Percentiles rank a stretch among this genome's conserved stretches.
These are phyloP conservation scores for Eristalis tenax DNA, from an alignment of 2,888 invertebrate species.

Conservation along the genomic window DNA sequence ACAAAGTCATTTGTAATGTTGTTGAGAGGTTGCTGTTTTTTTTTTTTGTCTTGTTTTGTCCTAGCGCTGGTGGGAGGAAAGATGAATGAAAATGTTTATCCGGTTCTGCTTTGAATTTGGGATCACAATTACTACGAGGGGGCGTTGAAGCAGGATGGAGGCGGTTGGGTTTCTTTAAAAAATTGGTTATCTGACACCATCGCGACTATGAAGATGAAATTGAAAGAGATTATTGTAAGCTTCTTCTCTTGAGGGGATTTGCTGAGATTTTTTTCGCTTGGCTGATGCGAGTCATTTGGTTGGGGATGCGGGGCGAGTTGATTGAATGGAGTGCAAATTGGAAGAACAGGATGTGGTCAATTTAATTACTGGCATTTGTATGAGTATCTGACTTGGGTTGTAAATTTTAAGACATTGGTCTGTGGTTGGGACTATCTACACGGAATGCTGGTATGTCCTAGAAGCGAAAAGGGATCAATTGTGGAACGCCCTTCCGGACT, in stretches of 20 bases:
- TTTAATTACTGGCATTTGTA: background rate
- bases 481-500: too few relatives aligned
- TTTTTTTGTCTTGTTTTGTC: background rate
- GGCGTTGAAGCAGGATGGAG: background rate
- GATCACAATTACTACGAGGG: background rate
- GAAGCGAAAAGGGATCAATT: too few relatives aligned
- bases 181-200: background rate
- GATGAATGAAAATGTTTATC: constrained; percentile 40
- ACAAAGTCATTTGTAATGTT: constrained; percentile 53
- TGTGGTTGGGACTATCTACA: too few relatives aligned
- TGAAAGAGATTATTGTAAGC: constrained; percentile 10
- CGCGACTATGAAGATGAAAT: background rate
- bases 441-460: too few relatives aligned
- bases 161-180: background rate
- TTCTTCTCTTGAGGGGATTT: constrained; percentile 23
- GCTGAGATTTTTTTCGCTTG: background rate
- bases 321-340: constrained; percentile 28
- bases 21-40: constrained; percentile 2
- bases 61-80: background rate
- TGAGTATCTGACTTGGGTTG: too few relatives aligned
- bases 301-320: background rate
- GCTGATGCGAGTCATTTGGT: background rate
- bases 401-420: too few relatives aligned
- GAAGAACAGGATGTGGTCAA: constrained; percentile 8
- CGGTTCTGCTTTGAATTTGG: constrained; percentile 1